Conservation (phyloP, 1,140 invertebrate species). For the Antheraea pernyi region DNA sequence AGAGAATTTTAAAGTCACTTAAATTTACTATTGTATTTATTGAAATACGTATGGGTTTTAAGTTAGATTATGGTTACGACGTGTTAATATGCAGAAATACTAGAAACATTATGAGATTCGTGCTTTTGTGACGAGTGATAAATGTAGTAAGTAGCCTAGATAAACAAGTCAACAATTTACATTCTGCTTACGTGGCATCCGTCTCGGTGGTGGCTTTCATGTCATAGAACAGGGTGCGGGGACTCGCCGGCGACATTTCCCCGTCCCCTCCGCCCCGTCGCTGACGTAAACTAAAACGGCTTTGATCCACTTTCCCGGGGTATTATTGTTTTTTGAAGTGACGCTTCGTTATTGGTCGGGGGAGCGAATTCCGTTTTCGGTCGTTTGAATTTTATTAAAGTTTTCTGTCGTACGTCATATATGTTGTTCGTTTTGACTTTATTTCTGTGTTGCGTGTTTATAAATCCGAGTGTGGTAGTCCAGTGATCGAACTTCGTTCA, state of each 20-base stretch:
- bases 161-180: constrained; percentile 20
- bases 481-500: no score
- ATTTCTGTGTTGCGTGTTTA: no score
- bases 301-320: constrained; percentile 24
- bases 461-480: no score
- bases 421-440: no score
- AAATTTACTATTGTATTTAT: no score
- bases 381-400: constrained; percentile 30
- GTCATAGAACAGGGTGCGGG: constrained; percentile 14
- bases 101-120: constrained; percentile 9
- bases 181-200: constrained; percentile 28
- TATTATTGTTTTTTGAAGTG: constrained; percentile 39
- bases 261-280: not conserved
- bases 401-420: no score
- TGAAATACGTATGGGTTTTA: no score
- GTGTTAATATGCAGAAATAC: not conserved
- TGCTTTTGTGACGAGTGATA: constrained; percentile 11
- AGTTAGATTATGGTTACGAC: no score
- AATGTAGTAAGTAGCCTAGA: constrained; percentile 11
- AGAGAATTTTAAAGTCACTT: no score
- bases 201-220: constrained; percentile 16
- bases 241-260: constrained; percentile 7
- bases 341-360: constrained; percentile 3
- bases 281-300: constrained; percentile 36
- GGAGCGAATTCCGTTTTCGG: constrained; percentile 23